Evolutionary conservation across 30 jellyfish, hydroid and myxozoan species (phyloP).

Genomic region (Mastigias papua): DNA sequence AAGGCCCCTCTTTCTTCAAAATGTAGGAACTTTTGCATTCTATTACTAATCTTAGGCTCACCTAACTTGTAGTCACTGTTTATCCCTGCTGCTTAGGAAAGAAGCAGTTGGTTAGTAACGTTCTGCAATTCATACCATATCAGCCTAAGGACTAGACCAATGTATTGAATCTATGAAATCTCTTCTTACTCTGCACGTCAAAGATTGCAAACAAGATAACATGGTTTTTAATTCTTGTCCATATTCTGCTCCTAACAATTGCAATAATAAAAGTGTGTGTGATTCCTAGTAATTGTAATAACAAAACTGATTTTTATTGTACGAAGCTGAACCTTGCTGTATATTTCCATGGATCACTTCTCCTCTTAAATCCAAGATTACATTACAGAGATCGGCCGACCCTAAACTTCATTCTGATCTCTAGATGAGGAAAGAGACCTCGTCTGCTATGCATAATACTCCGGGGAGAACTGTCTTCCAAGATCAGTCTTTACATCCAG

Average conservation of each 20-base stretch:
- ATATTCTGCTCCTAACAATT: neutral
- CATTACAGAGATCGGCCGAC: neutral
- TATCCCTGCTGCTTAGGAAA: too few species aligned
- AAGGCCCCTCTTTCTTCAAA: too few species aligned
- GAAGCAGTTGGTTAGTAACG: too few species aligned
- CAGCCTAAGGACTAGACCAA: too few species aligned
- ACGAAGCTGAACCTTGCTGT: neutral
- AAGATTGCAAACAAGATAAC: too few species aligned
- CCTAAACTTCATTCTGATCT: neutral
- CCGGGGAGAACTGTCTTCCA: neutral
- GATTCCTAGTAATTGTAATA: neutral
- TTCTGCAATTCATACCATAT: too few species aligned
- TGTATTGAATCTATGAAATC: too few species aligned
- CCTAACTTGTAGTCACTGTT: too few species aligned
- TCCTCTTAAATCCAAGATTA: neutral
- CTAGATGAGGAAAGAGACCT: neutral
- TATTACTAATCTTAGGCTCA: too few species aligned
- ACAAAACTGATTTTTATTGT: neutral
- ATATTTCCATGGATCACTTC: neutral
- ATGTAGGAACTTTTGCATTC: too few species aligned
- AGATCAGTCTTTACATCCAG: neutral
- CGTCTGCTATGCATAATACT: neutral
- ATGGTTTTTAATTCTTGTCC: neutral
- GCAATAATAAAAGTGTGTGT: neutral
- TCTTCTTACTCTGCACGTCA: too few species aligned